Conservation (phyloP, 53 echinoderm and acorn worm genomes). For the Echinarachnius parma region DNA sequence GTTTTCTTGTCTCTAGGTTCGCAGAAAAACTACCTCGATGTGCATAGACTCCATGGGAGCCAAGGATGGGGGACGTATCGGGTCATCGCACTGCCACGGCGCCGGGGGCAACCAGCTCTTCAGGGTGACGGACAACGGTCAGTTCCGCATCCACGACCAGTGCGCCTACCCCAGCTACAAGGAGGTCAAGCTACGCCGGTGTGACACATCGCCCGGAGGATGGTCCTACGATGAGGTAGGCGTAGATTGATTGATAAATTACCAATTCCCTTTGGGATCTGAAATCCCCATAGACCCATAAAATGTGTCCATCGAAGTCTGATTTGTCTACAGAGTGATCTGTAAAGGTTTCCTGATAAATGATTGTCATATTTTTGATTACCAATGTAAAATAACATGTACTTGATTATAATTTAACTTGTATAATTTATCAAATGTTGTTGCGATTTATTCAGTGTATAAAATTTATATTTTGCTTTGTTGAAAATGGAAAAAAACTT, state of each 20-base stretch:
- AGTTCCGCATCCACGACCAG: constrained; percentile 88
- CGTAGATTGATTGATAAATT: too few relatives aligned
- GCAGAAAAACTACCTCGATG: constrained; percentile 31
- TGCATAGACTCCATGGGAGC: constrained; percentile 90
- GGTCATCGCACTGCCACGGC: constrained; percentile 87
- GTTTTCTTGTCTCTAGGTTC: constrained; percentile 64
- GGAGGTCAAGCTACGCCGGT: constrained; percentile 65
- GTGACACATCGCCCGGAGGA: constrained; percentile 49
- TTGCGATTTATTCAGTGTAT: too few relatives aligned
- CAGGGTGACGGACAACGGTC: constrained; percentile 71
- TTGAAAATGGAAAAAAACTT: neutral
- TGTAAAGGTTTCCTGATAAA: too few relatives aligned
- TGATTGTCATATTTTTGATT: too few relatives aligned
- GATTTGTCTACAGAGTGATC: too few relatives aligned
- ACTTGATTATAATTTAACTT: too few relatives aligned
- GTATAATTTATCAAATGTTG: too few relatives aligned
- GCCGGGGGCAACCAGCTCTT: constrained; percentile 94
- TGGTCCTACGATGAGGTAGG: constrained; percentile 83
- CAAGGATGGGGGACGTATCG: constrained; percentile 76
- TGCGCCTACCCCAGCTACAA: constrained; percentile 63
- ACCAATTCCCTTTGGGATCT: too few relatives aligned
- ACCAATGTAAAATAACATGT: too few relatives aligned
- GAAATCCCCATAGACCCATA: too few relatives aligned
- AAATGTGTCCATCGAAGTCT: too few relatives aligned
- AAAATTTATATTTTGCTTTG: neutral